Conservation (phyloP, 2,113 vertebrate genomes). For the Catharus minimus region DNA sequence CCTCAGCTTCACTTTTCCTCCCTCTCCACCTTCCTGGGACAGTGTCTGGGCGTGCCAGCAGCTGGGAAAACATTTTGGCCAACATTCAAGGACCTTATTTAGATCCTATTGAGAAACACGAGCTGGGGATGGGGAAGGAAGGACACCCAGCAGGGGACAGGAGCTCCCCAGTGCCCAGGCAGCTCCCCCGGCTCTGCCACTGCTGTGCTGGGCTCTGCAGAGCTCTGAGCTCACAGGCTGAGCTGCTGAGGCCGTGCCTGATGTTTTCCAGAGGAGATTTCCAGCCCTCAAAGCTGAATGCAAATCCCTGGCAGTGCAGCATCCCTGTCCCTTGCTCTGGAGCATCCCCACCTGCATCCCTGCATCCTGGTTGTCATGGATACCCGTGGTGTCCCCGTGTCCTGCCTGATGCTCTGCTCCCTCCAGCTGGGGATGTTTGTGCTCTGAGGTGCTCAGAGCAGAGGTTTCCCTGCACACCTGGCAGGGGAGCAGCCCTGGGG, state of each 20-base stretch:
- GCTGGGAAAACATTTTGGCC: not conserved
- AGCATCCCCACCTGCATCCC: not conserved
- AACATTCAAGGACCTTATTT: not conserved
- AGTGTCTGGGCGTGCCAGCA: too few species aligned
- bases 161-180: not conserved
- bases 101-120: fast-evolving
- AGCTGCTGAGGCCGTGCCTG: not conserved
- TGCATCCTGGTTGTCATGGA: not conserved
- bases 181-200: not conserved
- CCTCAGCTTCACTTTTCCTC: too few species aligned
- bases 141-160: not conserved
- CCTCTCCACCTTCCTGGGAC: too few species aligned
- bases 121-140: not conserved
- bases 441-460: fast-evolving
- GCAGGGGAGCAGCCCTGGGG: not conserved
- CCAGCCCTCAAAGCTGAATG: not conserved
- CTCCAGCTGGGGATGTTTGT: fast-evolving
- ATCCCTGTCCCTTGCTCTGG: not conserved
- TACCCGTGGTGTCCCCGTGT: not conserved
- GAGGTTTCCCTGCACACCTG: fast-evolving
- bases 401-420: not conserved
- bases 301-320: fast-evolving
- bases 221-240: conserved; percentile 7
- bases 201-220: not conserved
- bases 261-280: not conserved